These are phyloP conservation scores for Microctenopoma lineatum DNA, from an alignment of 2,797 vertebrate species.

Conservation along the genomic window DNA sequence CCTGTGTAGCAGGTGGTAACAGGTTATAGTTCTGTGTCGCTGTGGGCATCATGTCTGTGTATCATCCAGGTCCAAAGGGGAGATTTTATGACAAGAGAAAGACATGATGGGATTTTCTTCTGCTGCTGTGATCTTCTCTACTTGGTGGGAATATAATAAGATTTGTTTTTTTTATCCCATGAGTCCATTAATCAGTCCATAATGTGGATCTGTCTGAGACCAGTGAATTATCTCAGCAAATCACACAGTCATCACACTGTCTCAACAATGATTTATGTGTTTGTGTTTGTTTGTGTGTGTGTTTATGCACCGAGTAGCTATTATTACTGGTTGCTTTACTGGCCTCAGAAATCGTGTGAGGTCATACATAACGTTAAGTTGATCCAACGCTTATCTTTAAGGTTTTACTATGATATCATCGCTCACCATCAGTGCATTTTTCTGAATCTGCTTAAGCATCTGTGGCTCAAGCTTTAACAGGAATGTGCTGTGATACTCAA, in stretches of 20 bases:
- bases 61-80: slow-evolving; percentile 18
- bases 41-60: slow-evolving; percentile 5
- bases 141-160: slow-evolving; percentile 30
- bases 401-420: slow-evolving; percentile 22
- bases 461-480: slow-evolving; percentile 37
- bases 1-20: slow-evolving; percentile 37
- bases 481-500: slow-evolving; percentile 55
- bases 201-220: slow-evolving; percentile 34
- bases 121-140: slow-evolving; percentile 16
- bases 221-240: not conserved
- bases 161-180: slow-evolving; percentile 18
- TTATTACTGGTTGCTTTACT: slow-evolving; percentile 4
- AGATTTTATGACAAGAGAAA: slow-evolving; percentile 28
- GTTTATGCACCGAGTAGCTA: not conserved
- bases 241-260: slow-evolving; percentile 31
- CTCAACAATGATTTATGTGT: slow-evolving; percentile 4
- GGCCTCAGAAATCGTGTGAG: not conserved
- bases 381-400: not conserved
- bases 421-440: slow-evolving; percentile 27
- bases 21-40: slow-evolving; percentile 21
- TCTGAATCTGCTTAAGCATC: slow-evolving; percentile 45
- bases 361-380: not conserved
- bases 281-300: slow-evolving; percentile 10
- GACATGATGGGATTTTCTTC: slow-evolving; percentile 6
- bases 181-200: slow-evolving; percentile 51